Evolutionary conservation across 2,797 vertebrate species (phyloP), one percentile per base, ranked within the genome.

Genomic region (Scomberomorus guttatus): DNA sequence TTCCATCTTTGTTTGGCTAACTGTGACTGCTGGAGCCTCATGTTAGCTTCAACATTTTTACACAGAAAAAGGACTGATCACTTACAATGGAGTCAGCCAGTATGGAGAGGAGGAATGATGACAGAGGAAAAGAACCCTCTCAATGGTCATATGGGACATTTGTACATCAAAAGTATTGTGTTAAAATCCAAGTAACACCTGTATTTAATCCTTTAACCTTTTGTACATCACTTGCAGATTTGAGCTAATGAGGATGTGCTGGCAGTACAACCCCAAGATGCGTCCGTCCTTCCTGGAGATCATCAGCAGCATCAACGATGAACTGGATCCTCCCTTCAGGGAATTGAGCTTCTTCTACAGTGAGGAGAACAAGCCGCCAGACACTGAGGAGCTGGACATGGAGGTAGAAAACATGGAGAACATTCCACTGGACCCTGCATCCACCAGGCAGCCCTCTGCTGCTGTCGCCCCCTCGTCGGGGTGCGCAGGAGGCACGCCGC

Each of bases 181-280:
- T 50, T 20, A 13, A 20, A 50, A 18, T 9, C 18, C 5, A 46
- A 46, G 7, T n/a, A 8, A 20, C 7, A 20, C 46, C 46, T 50
- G 46, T n/a, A 20, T 50, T 48, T 50, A 50, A 69, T 11, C 0
- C 10, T 27, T 76, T 39, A 29, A 1, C 59, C 3, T 63, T 66
- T 13, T 56, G 2, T 37, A 1, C 24, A 2, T 87, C 7, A 17
- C 29, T 25, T 52, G 3, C 91, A 99, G 98, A 91, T 99, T 99
- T 11, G 98, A 99, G 57, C 78, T 99, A 91, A 99, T 99, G 98
- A 96, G 97, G 76, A 97, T 99, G 97, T 99, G 98, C 94, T 99
- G 98, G 98, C 98, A 99, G 93, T 99, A 98, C 89, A 99, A 99
- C 79, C 98, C 98, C 1, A 99, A 98, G 89, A 99, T 99, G 97